Evolutionary conservation across 2,113 vertebrate species (phyloP), one percentile per base, ranked within the genome.

Genomic region (Motacilla tschutschensis): DNA sequence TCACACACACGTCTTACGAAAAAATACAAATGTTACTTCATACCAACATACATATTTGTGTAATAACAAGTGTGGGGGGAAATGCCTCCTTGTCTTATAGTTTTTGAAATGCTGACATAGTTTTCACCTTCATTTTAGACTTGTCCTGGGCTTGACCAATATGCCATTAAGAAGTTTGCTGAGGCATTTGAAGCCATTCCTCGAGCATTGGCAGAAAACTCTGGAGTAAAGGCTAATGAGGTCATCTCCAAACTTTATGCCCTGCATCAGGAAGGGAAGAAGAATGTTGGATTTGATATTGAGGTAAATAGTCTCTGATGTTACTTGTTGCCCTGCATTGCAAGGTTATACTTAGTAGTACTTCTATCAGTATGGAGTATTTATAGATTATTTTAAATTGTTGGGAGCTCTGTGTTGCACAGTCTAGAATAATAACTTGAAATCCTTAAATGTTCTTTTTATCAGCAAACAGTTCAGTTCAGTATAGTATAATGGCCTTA

Each of bases 131-230:
- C 80, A 21, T 91, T 95, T 88, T 58, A 99, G 99, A 98, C 98
- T 12, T 99, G 98, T 69, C 99, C 99, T 29, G 99, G 99, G 47
- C 98, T 99, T 47, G 99, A 99, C 87, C 99, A 99, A 14, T 99
- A 99, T 35, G 97, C 99, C 71, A 99, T 99, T 88, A 99, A 99
- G 95, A 99, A 99, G 95, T 99, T 99, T 85, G 99, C 98, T 7
- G 99, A 99, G 66, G 98, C 99, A 11, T 99, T 99, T 59, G 99
- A 99, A 97, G 95, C 92, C 5, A 87, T 99, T 86, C 99, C 99
- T 19, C 98, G 99, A 33, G 97, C 99, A 9, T 93, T 99, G 88
- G 98, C 99, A 41, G 99, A 99, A 94, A 99, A 99, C 91, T 99
- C 98, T 16, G 99, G 99, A 4, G 97, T 99, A 63, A 99, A 98